Conservation (phyloP, 2,888 invertebrate species). For the Lycocerus yunnanus region DNA sequence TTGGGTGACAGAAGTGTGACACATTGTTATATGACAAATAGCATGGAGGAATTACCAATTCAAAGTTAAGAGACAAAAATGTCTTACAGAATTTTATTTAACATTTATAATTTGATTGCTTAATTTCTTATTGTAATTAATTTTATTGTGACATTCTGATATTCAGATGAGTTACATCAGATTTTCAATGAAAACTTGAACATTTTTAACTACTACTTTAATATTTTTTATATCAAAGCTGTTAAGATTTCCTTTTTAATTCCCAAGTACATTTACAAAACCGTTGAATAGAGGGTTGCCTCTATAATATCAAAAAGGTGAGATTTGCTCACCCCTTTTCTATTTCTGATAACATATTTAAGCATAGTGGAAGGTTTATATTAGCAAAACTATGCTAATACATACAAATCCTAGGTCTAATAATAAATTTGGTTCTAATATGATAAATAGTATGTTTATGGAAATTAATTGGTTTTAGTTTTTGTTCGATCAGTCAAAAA, state of each 20-base stretch:
- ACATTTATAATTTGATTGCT: not conserved
- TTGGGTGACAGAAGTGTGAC: not conserved
- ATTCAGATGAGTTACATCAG: not conserved
- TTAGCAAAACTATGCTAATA: too few relatives aligned
- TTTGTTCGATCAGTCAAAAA: too few relatives aligned
- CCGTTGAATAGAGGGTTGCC: not conserved
- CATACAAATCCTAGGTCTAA: too few relatives aligned
- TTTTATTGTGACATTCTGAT: not conserved
- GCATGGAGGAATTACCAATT: not conserved
- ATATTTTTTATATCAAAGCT: not conserved
- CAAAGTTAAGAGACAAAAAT: not conserved
- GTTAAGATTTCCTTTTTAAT: not conserved
- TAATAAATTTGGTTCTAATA: too few relatives aligned
- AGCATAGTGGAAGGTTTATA: too few relatives aligned
- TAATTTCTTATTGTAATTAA: not conserved
- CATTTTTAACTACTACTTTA: not conserved
- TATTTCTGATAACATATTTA: too few relatives aligned
- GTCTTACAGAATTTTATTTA: not conserved
- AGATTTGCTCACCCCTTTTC: not conserved
- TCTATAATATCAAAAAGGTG: too few relatives aligned
- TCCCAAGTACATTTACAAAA: not conserved
- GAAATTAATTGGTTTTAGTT: too few relatives aligned
- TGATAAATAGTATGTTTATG: too few relatives aligned
- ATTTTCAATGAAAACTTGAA: not conserved
- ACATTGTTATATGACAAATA: not conserved